These are phyloP conservation scores for Centruroides vittatus DNA, from an alignment of 1,140 invertebrate genomes.

Conservation along the genomic window DNA sequence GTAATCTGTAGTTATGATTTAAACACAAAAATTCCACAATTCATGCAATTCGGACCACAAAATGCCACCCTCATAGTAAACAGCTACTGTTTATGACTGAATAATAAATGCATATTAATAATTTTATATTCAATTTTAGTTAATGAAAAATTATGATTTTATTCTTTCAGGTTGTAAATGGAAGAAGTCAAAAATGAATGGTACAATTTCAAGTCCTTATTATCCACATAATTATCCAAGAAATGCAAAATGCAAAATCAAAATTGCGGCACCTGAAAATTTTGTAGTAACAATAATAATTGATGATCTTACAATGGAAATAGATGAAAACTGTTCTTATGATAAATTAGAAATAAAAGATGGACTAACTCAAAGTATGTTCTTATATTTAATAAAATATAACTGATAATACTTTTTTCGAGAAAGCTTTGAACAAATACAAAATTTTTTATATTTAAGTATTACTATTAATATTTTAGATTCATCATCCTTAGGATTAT, in stretches of 20 bases:
- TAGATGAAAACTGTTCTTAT: constrained; percentile 13
- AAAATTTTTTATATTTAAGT: no score
- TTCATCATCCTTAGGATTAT: constrained; percentile 2
- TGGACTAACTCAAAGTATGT: constrained; percentile 2
- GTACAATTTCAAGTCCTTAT: constrained; percentile 15
- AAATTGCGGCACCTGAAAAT: constrained; percentile 16
- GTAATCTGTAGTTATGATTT: no score
- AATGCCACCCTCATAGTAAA: no score
- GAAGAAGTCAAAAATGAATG: constrained; percentile 8
- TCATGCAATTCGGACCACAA: no score
- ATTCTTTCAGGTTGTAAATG: constrained; percentile 12
- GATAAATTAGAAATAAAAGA: constrained; percentile 18
- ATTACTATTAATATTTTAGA: not conserved
- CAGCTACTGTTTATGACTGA: no score
- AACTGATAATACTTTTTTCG: no score
- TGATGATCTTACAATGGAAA: constrained; percentile 14
- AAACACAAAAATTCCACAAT: no score
- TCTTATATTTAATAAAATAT: no score
- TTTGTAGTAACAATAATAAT: constrained; percentile 11
- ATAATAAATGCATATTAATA: no score
- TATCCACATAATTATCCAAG: constrained; percentile 16
- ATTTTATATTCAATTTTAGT: no score
- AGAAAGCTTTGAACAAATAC: no score
- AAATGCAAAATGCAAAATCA: constrained; percentile 21
- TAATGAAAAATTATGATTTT: no score